phyloP scores from a whole-genome alignment of 1,140 invertebrate genomes.

The Armadillidium nasatum region DNA sequence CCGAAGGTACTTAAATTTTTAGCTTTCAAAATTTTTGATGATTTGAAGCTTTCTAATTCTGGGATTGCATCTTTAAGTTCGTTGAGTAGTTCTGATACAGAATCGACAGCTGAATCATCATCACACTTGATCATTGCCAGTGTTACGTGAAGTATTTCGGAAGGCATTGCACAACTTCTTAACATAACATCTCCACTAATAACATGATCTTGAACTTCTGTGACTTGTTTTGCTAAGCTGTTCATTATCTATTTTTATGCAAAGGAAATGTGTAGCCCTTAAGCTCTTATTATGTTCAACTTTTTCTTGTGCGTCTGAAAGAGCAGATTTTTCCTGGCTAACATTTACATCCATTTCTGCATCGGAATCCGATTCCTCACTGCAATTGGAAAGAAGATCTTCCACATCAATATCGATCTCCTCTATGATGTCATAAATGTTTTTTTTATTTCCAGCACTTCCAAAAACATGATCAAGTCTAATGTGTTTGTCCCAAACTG shows the following conservation, averaged over 20 bases:
- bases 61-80: slow-evolving; percentile 25
- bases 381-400: slow-evolving; percentile 22
- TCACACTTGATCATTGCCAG: slow-evolving; percentile 42
- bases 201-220: slow-evolving; percentile 38
- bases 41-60: background rate
- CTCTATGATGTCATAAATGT: slow-evolving; percentile 36
- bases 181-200: slow-evolving; percentile 38
- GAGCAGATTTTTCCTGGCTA: background rate
- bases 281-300: slow-evolving; percentile 18
- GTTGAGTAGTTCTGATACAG: slow-evolving; percentile 25
- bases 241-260: slow-evolving; percentile 35
- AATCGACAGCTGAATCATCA: slow-evolving; percentile 21
- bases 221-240: slow-evolving; percentile 24
- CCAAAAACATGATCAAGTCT: slow-evolving; percentile 53
- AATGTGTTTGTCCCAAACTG: slow-evolving; percentile 55
- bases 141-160: slow-evolving; percentile 42
- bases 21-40: background rate
- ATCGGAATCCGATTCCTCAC: slow-evolving; percentile 27
- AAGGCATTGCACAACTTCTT: slow-evolving; percentile 41
- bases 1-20: slow-evolving; percentile 41
- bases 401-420: slow-evolving; percentile 36
- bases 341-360: slow-evolving; percentile 24
- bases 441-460: slow-evolving; percentile 38
- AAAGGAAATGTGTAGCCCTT: slow-evolving; percentile 44
- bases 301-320: slow-evolving; percentile 2